Conservation (phyloP, 2,888 invertebrate species). For the Drosophila pseudotakahashii region DNA sequence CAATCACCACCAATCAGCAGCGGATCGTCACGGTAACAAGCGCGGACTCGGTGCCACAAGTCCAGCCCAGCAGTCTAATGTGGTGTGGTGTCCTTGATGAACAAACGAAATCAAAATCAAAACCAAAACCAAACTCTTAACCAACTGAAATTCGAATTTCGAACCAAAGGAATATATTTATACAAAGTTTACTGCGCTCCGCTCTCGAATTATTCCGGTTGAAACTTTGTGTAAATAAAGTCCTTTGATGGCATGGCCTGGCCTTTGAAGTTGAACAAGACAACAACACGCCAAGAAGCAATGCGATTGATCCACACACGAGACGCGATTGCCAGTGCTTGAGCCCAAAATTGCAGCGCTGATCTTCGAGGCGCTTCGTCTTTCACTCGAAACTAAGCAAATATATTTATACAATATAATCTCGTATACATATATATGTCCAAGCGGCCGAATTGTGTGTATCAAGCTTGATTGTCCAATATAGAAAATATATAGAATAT, state of each 20-base stretch:
- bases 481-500: not conserved
- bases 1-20: conserved; percentile 3
- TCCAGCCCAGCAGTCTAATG: conserved; percentile 29
- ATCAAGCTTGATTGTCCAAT: conserved; percentile 72
- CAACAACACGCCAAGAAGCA: conserved; percentile 68
- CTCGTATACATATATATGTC: conserved; percentile 44
- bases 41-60: conserved; percentile 43
- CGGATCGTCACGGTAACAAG: conserved; percentile 73
- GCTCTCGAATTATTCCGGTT: not conserved
- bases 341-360: conserved; percentile 35
- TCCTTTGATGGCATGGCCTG: conserved; percentile 71
- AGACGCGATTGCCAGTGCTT: conserved; percentile 46
- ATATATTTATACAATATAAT: conserved; percentile 40
- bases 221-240: conserved; percentile 83
- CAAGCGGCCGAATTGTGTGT: conserved; percentile 75
- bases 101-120: conserved; percentile 31
- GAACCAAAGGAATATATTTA: conserved; percentile 83
- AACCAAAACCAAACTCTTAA: conserved; percentile 29
- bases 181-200: conserved; percentile 78
- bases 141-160: conserved; percentile 26
- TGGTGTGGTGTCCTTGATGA: conserved; percentile 39
- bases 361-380: conserved; percentile 13
- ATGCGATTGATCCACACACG: conserved; percentile 76
- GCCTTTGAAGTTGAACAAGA: conserved; percentile 25
- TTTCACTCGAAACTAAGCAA: conserved; percentile 35